A percentile compares a stretch with the other conserved stretches of the same genome.
Conservation (phyloP, 2,113 vertebrate genomes). For the Platycercus adscitus region DNA sequence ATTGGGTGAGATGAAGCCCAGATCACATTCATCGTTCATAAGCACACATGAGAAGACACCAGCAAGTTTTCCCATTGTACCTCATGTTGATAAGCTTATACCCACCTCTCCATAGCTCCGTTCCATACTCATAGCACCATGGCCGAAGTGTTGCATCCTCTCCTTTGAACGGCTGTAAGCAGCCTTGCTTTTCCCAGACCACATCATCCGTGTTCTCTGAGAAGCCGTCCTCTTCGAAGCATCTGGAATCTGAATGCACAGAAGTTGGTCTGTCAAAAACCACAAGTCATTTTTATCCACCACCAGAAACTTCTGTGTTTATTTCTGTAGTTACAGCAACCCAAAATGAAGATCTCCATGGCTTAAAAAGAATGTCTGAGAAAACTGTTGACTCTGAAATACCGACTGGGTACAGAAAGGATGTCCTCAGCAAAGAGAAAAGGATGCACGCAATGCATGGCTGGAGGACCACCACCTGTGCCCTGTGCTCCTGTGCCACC, state of each 20-base stretch:
- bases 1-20: not conserved
- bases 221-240: not conserved
- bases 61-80: rapidly evolving
- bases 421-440: not conserved
- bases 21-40: not conserved
- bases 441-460: rapidly evolving
- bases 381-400: not conserved
- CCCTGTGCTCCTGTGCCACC: not conserved
- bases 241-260: not conserved
- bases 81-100: not conserved
- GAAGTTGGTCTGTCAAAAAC: not conserved
- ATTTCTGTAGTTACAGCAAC: slow-evolving; percentile 20
- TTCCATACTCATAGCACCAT: not conserved
- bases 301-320: slow-evolving; percentile 34
- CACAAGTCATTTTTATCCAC: slow-evolving; percentile 14
- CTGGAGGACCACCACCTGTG: not conserved
- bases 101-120: not conserved
- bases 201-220: rapidly evolving
- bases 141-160: not conserved
- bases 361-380: slow-evolving; percentile 1
- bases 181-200: not conserved
- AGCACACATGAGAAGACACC: not conserved
- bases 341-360: not conserved
- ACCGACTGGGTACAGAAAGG: not conserved
- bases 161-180: not conserved